Percentiles rank a stretch among this genome's conserved stretches.
These are phyloP conservation scores for Halocynthia aurantium DNA, from an alignment of 23 tunicate species.

Conservation along the genomic window DNA sequence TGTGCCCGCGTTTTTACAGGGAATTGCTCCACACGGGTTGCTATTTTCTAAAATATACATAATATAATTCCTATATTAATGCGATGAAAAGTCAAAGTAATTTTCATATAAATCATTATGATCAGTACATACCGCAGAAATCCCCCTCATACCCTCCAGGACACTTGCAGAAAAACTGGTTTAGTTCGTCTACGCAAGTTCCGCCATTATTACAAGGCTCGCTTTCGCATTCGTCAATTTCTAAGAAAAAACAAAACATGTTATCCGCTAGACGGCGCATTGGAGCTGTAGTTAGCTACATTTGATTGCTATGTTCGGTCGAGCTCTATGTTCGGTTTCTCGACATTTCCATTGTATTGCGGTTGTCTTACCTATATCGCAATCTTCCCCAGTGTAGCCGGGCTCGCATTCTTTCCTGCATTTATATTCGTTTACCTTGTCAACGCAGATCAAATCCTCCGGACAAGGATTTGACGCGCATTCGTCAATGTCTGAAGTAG, in stretches of 20 bases:
- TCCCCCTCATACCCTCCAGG: constrained; percentile 41
- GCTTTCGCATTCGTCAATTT: constrained; percentile 88
- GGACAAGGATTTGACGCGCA: constrained; percentile 87
- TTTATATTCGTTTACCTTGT: constrained; percentile 58
- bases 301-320: too few species aligned
- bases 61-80: neutral
- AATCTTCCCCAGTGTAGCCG: constrained; percentile 77
- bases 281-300: neutral
- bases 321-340: neutral
- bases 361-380: constrained; percentile 57
- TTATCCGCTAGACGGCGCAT: neutral
- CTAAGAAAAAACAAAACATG: constrained; percentile 19
- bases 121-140: constrained; percentile 37
- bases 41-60: constrained; percentile 18
- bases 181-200: constrained; percentile 49
- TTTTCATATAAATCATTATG: neutral
- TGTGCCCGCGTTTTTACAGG: constrained; percentile 75
- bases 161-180: constrained; percentile 51
- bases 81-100: neutral
- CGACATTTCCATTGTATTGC: neutral
- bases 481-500: constrained; percentile 83
- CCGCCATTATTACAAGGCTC: constrained; percentile 83
- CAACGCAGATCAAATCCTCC: constrained; percentile 69
- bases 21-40: constrained; percentile 57
- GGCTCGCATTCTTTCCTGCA: constrained; percentile 83